phyloP scores from a whole-genome alignment of 2,113 vertebrate species.

The Motacilla tschutschensis region DNA sequence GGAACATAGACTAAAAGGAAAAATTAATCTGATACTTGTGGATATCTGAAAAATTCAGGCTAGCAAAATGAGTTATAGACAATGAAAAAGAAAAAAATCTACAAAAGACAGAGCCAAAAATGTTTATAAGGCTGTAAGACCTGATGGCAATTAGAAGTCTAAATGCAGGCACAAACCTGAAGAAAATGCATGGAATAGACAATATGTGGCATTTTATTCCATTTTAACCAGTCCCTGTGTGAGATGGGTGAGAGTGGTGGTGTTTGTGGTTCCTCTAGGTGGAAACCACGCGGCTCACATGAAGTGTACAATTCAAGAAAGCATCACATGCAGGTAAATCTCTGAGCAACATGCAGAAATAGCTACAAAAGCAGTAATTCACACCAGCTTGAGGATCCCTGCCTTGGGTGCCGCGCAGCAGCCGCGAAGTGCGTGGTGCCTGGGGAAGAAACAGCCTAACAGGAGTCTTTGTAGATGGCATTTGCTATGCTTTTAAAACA shows the following conservation, averaged over 20 bases:
- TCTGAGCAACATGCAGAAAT: neutral
- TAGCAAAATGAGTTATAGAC: neutral
- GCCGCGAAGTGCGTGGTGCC: fast-evolving
- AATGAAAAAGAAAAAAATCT: neutral
- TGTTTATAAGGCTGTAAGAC: neutral
- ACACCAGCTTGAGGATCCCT: neutral
- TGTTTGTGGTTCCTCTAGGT: neutral
- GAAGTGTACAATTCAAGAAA: neutral
- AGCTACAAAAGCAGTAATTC: neutral
- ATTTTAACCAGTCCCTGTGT: neutral
- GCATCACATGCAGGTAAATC: neutral
- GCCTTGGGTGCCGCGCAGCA: fast-evolving
- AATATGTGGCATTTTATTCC: neutral
- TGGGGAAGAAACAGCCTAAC: neutral
- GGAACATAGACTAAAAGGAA: neutral
- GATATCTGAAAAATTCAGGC: neutral
- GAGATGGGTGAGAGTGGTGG: neutral
- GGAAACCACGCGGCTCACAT: neutral
- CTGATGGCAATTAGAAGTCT: neutral
- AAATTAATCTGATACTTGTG: neutral
- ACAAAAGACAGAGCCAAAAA: neutral
- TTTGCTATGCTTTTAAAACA: conserved; percentile 38
- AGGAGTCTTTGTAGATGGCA: neutral
- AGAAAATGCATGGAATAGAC: neutral
- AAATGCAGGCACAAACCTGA: neutral